These are phyloP conservation scores for Aegithalos caudatus DNA, from an alignment of 2,113 vertebrate species.

Conservation along the genomic window DNA sequence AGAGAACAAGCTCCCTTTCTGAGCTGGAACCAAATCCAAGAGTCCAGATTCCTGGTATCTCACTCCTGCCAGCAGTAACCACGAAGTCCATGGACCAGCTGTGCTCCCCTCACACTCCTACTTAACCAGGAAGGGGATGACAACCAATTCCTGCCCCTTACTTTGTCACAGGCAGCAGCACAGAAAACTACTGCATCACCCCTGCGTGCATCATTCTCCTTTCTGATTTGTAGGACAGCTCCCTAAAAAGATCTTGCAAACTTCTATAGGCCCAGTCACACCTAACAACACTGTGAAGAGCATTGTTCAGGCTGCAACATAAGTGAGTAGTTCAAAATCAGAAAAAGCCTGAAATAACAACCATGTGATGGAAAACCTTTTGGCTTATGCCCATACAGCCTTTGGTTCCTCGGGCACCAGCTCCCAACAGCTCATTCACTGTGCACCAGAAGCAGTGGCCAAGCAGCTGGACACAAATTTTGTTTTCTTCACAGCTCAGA, in stretches of 20 bases:
- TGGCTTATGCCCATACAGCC: neutral
- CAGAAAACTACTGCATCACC: neutral
- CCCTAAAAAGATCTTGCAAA: neutral
- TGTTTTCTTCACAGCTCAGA: neutral
- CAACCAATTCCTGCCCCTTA: neutral
- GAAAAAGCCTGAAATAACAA: neutral
- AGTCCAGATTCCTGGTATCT: neutral
- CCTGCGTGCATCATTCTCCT: fast-evolving
- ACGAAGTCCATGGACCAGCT: fast-evolving
- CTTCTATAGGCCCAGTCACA: neutral
- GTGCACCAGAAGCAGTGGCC: neutral
- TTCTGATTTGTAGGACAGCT: neutral
- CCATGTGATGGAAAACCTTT: neutral
- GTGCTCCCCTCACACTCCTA: neutral
- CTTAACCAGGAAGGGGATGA: neutral
- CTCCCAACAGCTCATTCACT: neutral
- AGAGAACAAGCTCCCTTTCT: neutral
- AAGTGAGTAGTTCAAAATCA: neutral
- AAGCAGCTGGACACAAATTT: neutral
- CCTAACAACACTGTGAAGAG: neutral
- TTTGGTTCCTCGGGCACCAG: fast-evolving
- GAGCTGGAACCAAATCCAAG: neutral
- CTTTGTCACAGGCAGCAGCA: neutral
- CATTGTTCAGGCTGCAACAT: neutral
- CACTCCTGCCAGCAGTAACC: neutral